phyloP scores from a whole-genome alignment of 2,888 invertebrate species.

The Diaperis boleti region DNA sequence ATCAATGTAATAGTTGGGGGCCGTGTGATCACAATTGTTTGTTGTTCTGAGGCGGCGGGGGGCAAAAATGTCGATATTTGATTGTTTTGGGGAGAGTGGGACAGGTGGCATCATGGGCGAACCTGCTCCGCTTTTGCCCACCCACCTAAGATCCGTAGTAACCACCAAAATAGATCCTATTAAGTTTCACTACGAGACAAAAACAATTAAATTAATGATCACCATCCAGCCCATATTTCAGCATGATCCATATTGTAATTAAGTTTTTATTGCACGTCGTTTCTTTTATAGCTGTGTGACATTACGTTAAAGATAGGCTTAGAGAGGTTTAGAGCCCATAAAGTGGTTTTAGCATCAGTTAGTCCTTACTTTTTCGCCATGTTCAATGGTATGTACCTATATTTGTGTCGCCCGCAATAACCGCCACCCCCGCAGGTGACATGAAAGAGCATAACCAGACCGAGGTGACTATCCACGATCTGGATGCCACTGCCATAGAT shows the following conservation, averaged over 20 bases:
- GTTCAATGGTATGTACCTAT: slow-evolving; percentile 71
- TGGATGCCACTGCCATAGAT: slow-evolving; percentile 74
- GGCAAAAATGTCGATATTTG: no score
- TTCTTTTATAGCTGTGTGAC: slow-evolving; percentile 72
- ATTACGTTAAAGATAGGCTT: slow-evolving; percentile 77
- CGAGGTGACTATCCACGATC: slow-evolving; percentile 70
- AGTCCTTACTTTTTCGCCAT: slow-evolving; percentile 84
- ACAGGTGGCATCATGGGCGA: no score
- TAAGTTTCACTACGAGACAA: no score
- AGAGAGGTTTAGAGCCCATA: slow-evolving; percentile 77
- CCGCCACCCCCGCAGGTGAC: slow-evolving; percentile 64
- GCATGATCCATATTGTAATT: no score
- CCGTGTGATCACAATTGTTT: no score
- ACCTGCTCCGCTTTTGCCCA: no score
- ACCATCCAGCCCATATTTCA: no score
- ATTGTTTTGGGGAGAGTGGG: no score
- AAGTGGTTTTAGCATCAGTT: slow-evolving; percentile 79
- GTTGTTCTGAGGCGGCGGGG: no score
- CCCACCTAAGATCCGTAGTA: no score
- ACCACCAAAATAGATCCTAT: no score
- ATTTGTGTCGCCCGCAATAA: background rate
- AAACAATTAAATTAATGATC: no score
- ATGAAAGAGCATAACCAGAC: slow-evolving; percentile 72
- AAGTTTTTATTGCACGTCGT: slow-evolving; percentile 32
- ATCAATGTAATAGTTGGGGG: slow-evolving; percentile 20